Conservation (phyloP, 2,888 invertebrate species). For the Frankliniella intonsa region DNA sequence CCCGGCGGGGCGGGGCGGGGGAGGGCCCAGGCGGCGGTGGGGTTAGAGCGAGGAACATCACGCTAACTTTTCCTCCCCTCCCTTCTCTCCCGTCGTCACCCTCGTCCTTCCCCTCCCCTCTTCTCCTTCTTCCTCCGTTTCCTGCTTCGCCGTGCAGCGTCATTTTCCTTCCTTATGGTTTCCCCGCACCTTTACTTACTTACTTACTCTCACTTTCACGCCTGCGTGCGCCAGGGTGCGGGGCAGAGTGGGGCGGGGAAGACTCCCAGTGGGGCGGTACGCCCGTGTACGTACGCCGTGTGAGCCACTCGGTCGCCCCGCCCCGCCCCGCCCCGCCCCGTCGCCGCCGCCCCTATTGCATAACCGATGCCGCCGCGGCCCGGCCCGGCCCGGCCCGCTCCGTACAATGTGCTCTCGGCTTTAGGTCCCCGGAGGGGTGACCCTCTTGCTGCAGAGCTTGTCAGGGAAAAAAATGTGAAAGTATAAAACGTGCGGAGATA, state of each 20-base stretch:
- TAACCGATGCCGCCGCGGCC: constrained; percentile 1
- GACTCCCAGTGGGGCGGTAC: too few relatives aligned
- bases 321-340: too few relatives aligned
- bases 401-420: too few relatives aligned
- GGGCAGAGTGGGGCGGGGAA: too few relatives aligned
- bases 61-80: too few relatives aligned
- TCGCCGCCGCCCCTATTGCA: not conserved
- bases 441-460: too few relatives aligned
- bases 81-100: not conserved
- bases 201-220: constrained; percentile 14
- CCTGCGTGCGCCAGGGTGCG: not conserved
- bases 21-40: not conserved
- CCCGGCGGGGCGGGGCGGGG: not conserved
- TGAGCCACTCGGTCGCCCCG: too few relatives aligned
- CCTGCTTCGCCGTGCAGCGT: not conserved
- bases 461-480: too few relatives aligned
- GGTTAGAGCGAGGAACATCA: too few relatives aligned
- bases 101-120: not conserved
- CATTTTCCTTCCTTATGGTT: constrained; percentile 7
- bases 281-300: too few relatives aligned
- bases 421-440: too few relatives aligned
- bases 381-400: not conserved
- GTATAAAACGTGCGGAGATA: constrained; percentile 5
- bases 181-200: not conserved
- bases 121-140: not conserved